Percentiles rank a stretch among this genome's conserved stretches.
Evolutionary conservation across 2,888 invertebrate genomes (phyloP).

Genomic region (Empis livida): DNA sequence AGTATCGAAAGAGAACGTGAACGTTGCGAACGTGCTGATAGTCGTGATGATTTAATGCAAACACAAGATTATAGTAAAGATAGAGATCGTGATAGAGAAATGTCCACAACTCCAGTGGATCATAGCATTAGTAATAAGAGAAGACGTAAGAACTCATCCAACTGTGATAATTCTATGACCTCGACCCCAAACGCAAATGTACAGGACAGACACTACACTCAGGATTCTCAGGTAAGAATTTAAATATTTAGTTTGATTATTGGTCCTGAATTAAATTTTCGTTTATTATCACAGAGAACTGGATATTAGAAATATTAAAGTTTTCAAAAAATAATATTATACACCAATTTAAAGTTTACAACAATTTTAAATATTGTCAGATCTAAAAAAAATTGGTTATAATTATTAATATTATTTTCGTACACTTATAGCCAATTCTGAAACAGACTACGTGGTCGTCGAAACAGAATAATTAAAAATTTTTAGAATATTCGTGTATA

Average conservation of each 20-base stretch:
- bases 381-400: neutral
- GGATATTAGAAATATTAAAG: no score
- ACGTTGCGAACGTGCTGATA: slow-evolving; percentile 22
- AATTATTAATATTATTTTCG: neutral
- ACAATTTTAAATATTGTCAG: no score
- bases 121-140: slow-evolving; percentile 41
- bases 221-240: slow-evolving; percentile 48
- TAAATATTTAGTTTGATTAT: no score
- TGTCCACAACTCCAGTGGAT: slow-evolving; percentile 36
- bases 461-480: no score
- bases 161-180: slow-evolving; percentile 50
- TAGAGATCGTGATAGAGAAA: slow-evolving; percentile 47
- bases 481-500: neutral
- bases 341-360: neutral
- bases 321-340: no score
- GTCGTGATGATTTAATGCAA: slow-evolving; percentile 36
- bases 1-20: slow-evolving; percentile 21
- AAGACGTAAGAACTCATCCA: slow-evolving; percentile 43
- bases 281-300: no score
- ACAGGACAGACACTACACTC: slow-evolving; percentile 48
- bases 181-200: slow-evolving; percentile 42
- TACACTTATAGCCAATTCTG: no score
- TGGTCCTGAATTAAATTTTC: no score
- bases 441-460: no score
- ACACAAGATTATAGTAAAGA: slow-evolving; percentile 31